phyloP scores from a whole-genome alignment of 2,888 invertebrate genomes.

The Podabrus alpinus region DNA sequence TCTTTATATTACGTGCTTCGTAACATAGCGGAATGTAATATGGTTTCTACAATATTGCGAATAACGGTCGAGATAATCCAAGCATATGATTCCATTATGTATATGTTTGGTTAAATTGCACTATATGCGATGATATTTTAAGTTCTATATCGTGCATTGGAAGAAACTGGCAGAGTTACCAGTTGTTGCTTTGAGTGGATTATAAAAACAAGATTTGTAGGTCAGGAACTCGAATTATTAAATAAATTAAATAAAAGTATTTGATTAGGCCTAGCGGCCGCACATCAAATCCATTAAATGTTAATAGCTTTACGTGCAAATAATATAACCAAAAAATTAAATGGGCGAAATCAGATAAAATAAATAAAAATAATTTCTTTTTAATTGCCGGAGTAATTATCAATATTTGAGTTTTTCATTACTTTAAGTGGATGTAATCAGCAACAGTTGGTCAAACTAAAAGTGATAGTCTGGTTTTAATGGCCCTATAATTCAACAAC shows the following conservation, averaged over 20 bases:
- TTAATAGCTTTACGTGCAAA: not conserved
- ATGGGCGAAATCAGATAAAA: not conserved
- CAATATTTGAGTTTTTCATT: not conserved
- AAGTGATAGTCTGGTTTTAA: not conserved
- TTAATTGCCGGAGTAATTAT: not conserved
- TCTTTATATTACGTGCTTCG: not conserved
- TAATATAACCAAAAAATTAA: not conserved
- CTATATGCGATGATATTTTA: not conserved
- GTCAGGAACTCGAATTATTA: too few relatives aligned
- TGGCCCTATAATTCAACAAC: not conserved
- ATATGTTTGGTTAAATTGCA: not conserved
- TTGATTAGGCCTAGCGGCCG: too few relatives aligned
- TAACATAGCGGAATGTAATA: not conserved
- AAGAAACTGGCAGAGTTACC: not conserved
- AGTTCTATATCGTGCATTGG: not conserved
- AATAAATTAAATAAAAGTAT: too few relatives aligned
- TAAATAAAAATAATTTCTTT: not conserved
- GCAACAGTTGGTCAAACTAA: not conserved
- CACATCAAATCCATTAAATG: not conserved
- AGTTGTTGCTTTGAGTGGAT: not conserved
- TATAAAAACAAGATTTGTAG: too few relatives aligned
- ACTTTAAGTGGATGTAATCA: not conserved
- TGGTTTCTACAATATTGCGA: not conserved
- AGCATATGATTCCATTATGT: not conserved
- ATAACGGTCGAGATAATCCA: not conserved